phyloP scores from a whole-genome alignment of 2,797 vertebrate species.

The Lacerta agilis region DNA sequence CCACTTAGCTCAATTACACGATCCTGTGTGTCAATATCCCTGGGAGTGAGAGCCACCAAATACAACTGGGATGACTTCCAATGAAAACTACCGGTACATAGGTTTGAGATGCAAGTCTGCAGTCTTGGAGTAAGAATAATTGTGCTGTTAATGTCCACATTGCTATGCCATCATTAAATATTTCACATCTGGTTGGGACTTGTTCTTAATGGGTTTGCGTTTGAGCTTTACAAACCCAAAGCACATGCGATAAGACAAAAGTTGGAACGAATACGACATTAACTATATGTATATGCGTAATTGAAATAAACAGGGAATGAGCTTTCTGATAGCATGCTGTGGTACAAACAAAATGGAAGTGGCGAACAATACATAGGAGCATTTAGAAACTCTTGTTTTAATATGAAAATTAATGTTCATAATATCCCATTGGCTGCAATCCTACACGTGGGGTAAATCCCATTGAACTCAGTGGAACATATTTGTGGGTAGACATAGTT shows the following conservation, averaged over 20 bases:
- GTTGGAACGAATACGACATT: too few relatives aligned
- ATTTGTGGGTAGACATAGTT: background rate
- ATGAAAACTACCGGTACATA: background rate
- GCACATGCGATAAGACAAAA: background rate
- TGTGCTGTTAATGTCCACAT: background rate
- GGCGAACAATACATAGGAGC: background rate
- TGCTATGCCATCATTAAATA: background rate
- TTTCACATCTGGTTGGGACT: background rate
- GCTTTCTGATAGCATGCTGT: background rate
- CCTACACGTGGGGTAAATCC: too few relatives aligned
- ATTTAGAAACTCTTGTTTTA: background rate
- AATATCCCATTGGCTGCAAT: background rate
- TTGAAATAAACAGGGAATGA: background rate
- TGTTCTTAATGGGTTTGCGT: background rate
- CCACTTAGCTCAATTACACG: too few relatives aligned
- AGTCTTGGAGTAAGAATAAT: background rate
- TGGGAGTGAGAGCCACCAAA: background rate
- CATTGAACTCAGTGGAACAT: background rate
- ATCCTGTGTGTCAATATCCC: background rate
- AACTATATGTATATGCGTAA: too few relatives aligned
- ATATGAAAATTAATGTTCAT: background rate
- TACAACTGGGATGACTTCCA: background rate
- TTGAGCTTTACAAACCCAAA: background rate
- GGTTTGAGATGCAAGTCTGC: too few relatives aligned
- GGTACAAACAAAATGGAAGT: background rate